Conservation (phyloP, 1,140 invertebrate genomes). For the Phenacoccus solenopsis region DNA sequence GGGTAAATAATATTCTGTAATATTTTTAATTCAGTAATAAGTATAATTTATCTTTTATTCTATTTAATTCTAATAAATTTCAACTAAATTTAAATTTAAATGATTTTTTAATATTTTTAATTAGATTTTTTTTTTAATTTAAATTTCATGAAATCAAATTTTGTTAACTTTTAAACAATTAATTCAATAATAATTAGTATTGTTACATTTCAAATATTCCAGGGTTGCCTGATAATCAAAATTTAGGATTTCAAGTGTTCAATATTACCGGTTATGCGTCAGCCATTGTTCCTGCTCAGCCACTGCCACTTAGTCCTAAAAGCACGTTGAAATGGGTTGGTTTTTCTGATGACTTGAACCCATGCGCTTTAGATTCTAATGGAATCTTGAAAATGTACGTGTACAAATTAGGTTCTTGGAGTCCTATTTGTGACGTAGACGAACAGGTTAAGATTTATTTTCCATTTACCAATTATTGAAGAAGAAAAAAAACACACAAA, state of each 20-base stretch:
- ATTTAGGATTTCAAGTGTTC: conserved; percentile 23
- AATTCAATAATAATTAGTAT: conserved; percentile 16
- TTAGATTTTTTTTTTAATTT: neutral
- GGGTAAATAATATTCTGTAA: conserved; percentile 33
- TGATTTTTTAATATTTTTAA: neutral
- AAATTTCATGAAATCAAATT: neutral
- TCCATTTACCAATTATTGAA: neutral
- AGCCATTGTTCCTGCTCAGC: conserved; percentile 14
- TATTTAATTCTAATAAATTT: no score
- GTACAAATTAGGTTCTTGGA: conserved; percentile 47
- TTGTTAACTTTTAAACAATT: no score
- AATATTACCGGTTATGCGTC: conserved; percentile 18
- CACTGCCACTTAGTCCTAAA: conserved; percentile 53
- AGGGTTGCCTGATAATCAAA: conserved; percentile 28
- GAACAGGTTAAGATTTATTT: conserved; percentile 41
- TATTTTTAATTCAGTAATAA: neutral
- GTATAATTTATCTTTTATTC: no score
- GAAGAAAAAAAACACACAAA: conserved; percentile 1
- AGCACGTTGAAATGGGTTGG: conserved; percentile 67
- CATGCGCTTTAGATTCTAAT: conserved; percentile 49
- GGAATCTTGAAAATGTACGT: conserved; percentile 53
- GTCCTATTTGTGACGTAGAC: conserved; percentile 59
- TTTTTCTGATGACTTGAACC: conserved; percentile 63
- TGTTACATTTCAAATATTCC: conserved; percentile 20
- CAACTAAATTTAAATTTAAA: no score